A percentile compares a stretch with the other conserved stretches of the same genome.
These are phyloP conservation scores for Argyrosomus regius DNA, from an alignment of 2,797 vertebrate species.

Conservation along the genomic window DNA sequence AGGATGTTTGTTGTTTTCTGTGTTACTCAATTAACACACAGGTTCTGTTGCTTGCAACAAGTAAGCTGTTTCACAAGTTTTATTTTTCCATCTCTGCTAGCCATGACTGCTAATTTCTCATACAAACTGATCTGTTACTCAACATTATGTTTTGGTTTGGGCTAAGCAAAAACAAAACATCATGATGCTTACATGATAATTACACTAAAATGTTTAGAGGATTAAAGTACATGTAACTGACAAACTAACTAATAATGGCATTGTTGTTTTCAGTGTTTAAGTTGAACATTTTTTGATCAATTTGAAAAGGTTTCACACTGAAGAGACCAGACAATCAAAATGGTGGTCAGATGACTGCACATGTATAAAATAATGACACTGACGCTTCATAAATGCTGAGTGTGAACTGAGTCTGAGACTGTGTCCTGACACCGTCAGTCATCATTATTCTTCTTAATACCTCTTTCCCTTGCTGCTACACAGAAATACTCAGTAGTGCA, in stretches of 20 bases:
- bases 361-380: not conserved
- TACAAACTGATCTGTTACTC: not conserved
- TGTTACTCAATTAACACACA: slow-evolving; percentile 9
- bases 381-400: not conserved
- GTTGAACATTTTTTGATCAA: not conserved
- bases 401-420: not conserved
- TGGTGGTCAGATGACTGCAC: not conserved
- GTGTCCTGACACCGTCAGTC: not conserved
- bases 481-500: too few species aligned
- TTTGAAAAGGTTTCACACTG: not conserved
- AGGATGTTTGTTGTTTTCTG: not conserved
- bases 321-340: not conserved
- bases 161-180: not conserved
- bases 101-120: not conserved
- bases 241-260: too few species aligned
- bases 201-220: not conserved
- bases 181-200: not conserved
- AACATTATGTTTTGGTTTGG: too few species aligned
- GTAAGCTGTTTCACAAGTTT: too few species aligned
- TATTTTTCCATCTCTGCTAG: too few species aligned
- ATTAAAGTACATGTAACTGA: not conserved
- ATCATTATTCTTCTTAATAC: too few species aligned
- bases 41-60: not conserved
- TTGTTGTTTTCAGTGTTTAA: not conserved
- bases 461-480: too few species aligned